Evolutionary conservation across 2,113 vertebrate genomes (phyloP), one percentile per base, ranked within the genome.

Genomic region (Penelope pileata): DNA sequence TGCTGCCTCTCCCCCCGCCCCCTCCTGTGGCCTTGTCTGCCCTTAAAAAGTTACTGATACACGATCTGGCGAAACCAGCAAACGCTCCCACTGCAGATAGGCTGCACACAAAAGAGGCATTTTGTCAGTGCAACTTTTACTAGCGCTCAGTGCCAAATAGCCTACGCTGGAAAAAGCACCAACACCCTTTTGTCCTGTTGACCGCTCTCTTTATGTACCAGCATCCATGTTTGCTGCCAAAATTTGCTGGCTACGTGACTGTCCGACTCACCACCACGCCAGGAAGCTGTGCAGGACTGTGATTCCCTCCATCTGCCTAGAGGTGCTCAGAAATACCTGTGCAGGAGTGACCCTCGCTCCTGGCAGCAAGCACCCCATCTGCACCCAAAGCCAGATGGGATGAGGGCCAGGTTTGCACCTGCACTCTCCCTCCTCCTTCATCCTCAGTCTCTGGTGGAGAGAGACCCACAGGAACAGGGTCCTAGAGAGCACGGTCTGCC

Each of bases 251-350:
- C 12, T 75, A 30, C 66, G 8, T 0, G 1, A 19, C 11, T 1
- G 30, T 23, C 15, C 32, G 68, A 69, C 80, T 47, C 1, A 0
- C 54, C 2, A 5, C 47, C 12, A 12, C 0, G 1, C 32, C 30
- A 50, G 45, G 2, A 3, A 32, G 50, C n/a, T 0, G 0, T 16
- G 23, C 21, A 7, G 32, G 56, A 18, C 4, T 0, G 1, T 7
- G 21, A 32, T 34, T 38, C 48, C 8, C 70, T 54, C 45, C 38
- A 48, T 21, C 29, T 17, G n/a, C 32, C 29, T 29, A 22, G 36
- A 48, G 75, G 79, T 47, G 23, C 7, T 54, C n/a, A 7, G 67
- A 10, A 40, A 64, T 43, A 30, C 40, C 12, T 22, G 29, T 43
- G 40, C 40, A 22, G 62, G 42, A 64, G 40, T 11, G 40, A 43